phyloP scores from a whole-genome alignment of 1,140 invertebrate genomes.

The Ceratina australensis region DNA sequence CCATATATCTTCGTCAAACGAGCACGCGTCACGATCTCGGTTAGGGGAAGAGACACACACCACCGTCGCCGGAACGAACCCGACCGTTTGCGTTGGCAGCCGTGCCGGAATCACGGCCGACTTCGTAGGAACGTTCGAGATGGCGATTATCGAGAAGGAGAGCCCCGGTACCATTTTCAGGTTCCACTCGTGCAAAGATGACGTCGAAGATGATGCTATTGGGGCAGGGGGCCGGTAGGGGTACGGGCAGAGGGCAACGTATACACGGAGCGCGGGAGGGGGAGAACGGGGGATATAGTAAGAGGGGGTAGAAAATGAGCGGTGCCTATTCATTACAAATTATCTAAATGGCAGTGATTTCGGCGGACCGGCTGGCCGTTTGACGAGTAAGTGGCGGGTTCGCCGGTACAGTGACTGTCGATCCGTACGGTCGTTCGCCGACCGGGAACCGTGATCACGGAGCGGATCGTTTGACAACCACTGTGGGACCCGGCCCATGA shows the following conservation, averaged over 20 bases:
- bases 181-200: slow-evolving; percentile 33
- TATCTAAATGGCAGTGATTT: slow-evolving; percentile 81
- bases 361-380: slow-evolving; percentile 77
- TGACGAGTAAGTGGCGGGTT: slow-evolving; percentile 80
- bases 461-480: slow-evolving; percentile 68
- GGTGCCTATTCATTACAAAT: slow-evolving; percentile 81
- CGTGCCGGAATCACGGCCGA: not conserved
- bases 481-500: slow-evolving; percentile 75
- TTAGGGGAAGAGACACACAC: not conserved
- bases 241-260: not conserved
- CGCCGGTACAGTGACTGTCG: slow-evolving; percentile 71
- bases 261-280: not conserved
- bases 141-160: slow-evolving; percentile 29
- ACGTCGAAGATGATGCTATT: slow-evolving; percentile 39
- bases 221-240: slow-evolving; percentile 31
- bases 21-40: slow-evolving; percentile 3
- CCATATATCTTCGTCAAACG: slow-evolving; percentile 35
- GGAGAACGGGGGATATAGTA: not conserved
- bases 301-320: slow-evolving; percentile 64
- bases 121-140: slow-evolving; percentile 4
- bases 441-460: not conserved
- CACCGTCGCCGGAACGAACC: not conserved
- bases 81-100: not conserved
- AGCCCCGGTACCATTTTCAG: slow-evolving; percentile 5
- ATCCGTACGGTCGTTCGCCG: slow-evolving; percentile 15